These are phyloP conservation scores for Eolophus roseicapilla DNA, from an alignment of 2,113 vertebrate genomes.

Conservation along the genomic window DNA sequence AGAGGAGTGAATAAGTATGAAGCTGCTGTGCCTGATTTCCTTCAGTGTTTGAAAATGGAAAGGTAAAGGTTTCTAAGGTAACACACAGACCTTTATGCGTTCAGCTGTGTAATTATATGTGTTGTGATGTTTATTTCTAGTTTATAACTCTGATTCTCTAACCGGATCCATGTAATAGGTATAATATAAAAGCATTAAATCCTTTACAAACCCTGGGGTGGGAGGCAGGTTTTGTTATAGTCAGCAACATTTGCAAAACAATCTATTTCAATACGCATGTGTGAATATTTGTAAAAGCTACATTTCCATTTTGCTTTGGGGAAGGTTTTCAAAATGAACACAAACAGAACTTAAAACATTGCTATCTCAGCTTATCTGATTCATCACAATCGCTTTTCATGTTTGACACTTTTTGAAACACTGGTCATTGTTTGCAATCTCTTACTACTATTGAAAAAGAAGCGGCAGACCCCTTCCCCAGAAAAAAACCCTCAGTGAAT, in stretches of 20 bases:
- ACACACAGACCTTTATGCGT: background rate
- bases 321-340: background rate
- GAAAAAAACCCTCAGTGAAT: background rate
- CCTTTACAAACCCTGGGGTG: background rate
- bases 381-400: background rate
- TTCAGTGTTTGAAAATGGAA: background rate
- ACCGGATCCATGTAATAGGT: background rate
- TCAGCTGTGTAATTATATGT: background rate
- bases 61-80: background rate
- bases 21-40: background rate
- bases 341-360: background rate
- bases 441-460: background rate
- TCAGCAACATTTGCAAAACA: background rate
- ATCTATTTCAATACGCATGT: background rate
- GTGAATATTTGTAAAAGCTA: background rate
- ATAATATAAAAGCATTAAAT: background rate
- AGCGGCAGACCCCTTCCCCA: background rate
- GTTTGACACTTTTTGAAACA: background rate
- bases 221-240: background rate
- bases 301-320: background rate
- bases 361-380: background rate
- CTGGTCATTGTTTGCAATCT: background rate
- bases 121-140: background rate
- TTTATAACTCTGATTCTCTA: background rate
- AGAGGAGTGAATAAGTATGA: background rate